phyloP scores from a whole-genome alignment of 2,113 vertebrate genomes.

The Onychostruthus taczanowskii region DNA sequence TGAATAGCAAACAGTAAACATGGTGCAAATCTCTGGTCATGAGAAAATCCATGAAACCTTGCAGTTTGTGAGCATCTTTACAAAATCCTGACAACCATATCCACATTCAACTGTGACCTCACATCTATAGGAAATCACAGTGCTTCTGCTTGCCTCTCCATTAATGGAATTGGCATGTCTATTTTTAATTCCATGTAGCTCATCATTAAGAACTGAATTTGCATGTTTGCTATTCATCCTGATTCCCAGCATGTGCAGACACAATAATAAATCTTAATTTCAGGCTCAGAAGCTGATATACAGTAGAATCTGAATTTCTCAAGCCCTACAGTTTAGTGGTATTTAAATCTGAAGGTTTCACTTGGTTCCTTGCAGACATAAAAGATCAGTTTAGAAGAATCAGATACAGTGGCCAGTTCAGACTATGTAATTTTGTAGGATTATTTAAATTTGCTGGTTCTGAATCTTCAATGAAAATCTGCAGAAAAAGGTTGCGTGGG shows the following conservation, averaged over 20 bases:
- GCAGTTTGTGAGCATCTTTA: neutral
- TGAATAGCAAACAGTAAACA: slow-evolving; percentile 35
- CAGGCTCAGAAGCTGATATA: neutral
- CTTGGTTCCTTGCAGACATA: neutral
- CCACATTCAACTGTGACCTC: neutral
- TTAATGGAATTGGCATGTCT: neutral
- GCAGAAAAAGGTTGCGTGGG: neutral
- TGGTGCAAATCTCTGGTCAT: neutral
- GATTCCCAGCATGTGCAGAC: neutral
- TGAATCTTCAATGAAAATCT: neutral
- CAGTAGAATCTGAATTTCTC: neutral
- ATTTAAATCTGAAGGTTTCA: neutral
- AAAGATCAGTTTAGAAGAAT: neutral
- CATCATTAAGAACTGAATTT: neutral
- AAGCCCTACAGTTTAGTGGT: neutral
- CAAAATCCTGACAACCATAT: neutral
- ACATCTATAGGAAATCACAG: neutral
- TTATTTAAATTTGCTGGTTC: neutral
- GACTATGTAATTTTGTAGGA: neutral
- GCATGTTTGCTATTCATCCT: neutral
- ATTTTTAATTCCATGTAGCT: neutral
- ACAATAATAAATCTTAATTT: neutral
- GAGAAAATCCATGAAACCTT: slow-evolving; percentile 9
- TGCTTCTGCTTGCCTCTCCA: neutral
- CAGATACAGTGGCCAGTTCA: neutral